Percentiles rank a stretch among this genome's conserved stretches.
phyloP scores from a whole-genome alignment of 64 coral and sea anemone species.

The Dendrophyllia cribrosa region DNA sequence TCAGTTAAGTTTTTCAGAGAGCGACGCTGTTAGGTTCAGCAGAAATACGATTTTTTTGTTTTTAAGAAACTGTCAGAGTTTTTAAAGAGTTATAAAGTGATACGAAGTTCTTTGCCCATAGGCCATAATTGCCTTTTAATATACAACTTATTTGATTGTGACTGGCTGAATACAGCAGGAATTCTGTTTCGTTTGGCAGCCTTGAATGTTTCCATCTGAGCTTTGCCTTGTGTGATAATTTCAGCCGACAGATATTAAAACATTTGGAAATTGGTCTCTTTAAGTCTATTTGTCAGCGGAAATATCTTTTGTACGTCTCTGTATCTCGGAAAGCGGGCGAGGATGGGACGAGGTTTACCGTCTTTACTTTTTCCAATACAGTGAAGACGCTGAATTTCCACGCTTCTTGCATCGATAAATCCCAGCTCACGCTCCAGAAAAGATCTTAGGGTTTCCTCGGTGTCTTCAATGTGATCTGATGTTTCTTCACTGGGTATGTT shows the following conservation, averaged over 20 bases:
- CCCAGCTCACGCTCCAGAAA: slow-evolving; percentile 30
- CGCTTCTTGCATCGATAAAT: neutral
- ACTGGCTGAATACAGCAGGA: neutral
- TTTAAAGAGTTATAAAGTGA: neutral
- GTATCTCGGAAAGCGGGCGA: slow-evolving; percentile 17
- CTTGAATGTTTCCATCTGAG: slow-evolving; percentile 26
- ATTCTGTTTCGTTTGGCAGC: neutral
- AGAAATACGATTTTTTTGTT: no score
- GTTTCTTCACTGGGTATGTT: neutral
- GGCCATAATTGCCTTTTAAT: slow-evolving; percentile 13
- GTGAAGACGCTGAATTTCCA: slow-evolving; percentile 20
- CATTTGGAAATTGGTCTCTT: slow-evolving; percentile 7
- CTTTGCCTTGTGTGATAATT: neutral
- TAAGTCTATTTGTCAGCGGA: neutral
- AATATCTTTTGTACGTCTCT: slow-evolving; percentile 18
- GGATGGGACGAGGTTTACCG: neutral
- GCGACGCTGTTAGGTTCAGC: no score
- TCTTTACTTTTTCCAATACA: neutral
- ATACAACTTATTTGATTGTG: slow-evolving; percentile 27
- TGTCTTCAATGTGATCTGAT: neutral
- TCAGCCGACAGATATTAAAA: neutral
- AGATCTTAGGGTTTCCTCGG: neutral
- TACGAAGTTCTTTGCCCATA: neutral
- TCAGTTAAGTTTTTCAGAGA: no score
- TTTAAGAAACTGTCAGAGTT: neutral